These are phyloP conservation scores for Numenius arquata DNA, from an alignment of 2,113 vertebrate species.

Conservation along the genomic window DNA sequence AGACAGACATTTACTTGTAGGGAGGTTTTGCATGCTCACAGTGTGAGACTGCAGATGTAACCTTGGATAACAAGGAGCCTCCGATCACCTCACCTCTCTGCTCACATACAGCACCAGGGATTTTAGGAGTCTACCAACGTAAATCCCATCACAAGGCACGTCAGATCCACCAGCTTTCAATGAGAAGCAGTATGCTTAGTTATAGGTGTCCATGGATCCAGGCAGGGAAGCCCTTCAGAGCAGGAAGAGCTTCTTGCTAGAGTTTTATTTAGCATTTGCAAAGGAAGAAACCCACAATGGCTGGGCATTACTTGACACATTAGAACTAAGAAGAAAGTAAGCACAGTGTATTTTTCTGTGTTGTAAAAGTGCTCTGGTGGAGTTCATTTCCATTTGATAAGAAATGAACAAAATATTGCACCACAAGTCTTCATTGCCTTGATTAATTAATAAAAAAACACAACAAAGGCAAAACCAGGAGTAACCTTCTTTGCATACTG, in stretches of 20 bases:
- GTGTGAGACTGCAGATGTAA: not conserved
- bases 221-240: not conserved
- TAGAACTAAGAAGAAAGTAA: not conserved
- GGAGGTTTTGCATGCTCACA: not conserved
- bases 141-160: not conserved
- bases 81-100: rapidly evolving
- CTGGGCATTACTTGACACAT: not conserved
- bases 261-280: not conserved
- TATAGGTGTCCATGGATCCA: not conserved
- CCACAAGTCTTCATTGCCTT: not conserved
- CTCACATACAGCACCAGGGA: not conserved
- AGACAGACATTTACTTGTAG: not conserved
- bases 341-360: not conserved
- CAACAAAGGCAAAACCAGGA: not conserved
- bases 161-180: not conserved
- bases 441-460: not conserved
- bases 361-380: not conserved
- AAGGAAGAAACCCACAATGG: not conserved
- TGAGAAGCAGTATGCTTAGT: not conserved
- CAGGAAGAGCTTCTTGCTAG: not conserved
- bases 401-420: not conserved
- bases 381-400: not conserved
- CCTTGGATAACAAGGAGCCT: not conserved
- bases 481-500: not conserved
- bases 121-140: rapidly evolving